Conservation (phyloP, 1,140 invertebrate genomes). For the Micrasema minimum region DNA sequence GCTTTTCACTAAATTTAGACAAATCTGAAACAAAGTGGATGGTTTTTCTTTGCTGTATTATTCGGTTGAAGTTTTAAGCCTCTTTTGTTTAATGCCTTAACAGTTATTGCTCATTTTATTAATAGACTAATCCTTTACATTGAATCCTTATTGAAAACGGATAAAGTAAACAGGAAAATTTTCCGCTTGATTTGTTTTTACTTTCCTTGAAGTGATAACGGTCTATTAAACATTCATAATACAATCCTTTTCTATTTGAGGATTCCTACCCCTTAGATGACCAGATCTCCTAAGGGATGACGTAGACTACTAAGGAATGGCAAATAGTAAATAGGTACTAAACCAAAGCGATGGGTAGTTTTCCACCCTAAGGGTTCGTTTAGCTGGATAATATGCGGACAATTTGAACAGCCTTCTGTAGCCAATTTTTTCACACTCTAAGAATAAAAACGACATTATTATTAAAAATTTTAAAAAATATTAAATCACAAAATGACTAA, state of each 20-base stretch:
- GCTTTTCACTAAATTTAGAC: no score
- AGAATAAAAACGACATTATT: no score
- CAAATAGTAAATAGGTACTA: slow-evolving; percentile 5
- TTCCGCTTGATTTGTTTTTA: slow-evolving; percentile 34
- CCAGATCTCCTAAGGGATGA: slow-evolving; percentile 23
- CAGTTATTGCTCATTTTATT: slow-evolving; percentile 27
- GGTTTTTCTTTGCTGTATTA: slow-evolving; percentile 3
- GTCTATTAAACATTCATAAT: slow-evolving; percentile 34
- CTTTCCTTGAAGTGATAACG: slow-evolving; percentile 28
- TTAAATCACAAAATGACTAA: no score
- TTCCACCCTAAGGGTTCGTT: no score
- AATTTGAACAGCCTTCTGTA: no score
- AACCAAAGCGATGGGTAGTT: no score
- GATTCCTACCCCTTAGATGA: slow-evolving; percentile 22
- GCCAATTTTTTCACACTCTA: no score
- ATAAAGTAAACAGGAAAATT: slow-evolving; percentile 30
- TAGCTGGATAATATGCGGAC: no score
- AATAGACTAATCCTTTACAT: slow-evolving; percentile 24
- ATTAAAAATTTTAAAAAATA: no score
- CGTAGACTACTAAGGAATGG: slow-evolving; percentile 12
- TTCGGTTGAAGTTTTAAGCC: slow-evolving; percentile 15
- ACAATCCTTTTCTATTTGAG: slow-evolving; percentile 38
- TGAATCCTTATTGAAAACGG: slow-evolving; percentile 29
- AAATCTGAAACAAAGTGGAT: neutral
- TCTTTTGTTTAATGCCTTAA: slow-evolving; percentile 4